phyloP scores from a whole-genome alignment of 1,140 invertebrate genomes.

The Condylostylus longicornis region DNA sequence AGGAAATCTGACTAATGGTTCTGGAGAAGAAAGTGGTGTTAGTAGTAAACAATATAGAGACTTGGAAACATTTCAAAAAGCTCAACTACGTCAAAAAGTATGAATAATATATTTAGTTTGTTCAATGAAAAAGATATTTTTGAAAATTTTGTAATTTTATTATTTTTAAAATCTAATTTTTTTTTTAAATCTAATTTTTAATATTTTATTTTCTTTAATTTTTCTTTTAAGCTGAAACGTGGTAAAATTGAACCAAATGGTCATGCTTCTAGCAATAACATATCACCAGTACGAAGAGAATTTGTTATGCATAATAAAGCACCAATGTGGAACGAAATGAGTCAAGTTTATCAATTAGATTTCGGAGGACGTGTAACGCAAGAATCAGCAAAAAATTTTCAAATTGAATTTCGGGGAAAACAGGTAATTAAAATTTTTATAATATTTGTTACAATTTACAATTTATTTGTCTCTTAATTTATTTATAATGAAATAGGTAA shows the following conservation, averaged over 20 bases:
- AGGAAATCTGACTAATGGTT: conserved; percentile 43
- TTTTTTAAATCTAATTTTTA: neutral
- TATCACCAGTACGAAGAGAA: conserved; percentile 46
- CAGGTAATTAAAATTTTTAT: conserved; percentile 47
- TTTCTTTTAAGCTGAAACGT: conserved; percentile 41
- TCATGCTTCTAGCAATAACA: conserved; percentile 18
- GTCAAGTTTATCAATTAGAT: conserved; percentile 97
- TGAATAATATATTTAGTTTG: neutral
- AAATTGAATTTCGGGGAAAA: conserved; percentile 93
- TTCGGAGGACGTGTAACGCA: conserved; percentile 98
- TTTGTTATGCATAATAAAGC: conserved; percentile 98
- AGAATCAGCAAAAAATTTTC: conserved; percentile 98
- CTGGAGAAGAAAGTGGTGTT: conserved; percentile 31
- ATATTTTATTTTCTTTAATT: neutral
- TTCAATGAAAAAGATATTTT: no score
- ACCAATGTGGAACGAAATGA: conserved; percentile 98
- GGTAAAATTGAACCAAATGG: conserved; percentile 44
- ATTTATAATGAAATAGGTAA: conserved; percentile 53
- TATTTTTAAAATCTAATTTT: no score
- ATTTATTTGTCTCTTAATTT: neutral
- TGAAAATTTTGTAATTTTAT: no score
- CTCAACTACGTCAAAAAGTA: conserved; percentile 85
- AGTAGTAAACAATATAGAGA: conserved; percentile 64
- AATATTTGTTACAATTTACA: neutral
- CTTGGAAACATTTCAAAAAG: conserved; percentile 88